Conservation (phyloP, 2,888 invertebrate genomes). For the Pandemis heparana region DNA sequence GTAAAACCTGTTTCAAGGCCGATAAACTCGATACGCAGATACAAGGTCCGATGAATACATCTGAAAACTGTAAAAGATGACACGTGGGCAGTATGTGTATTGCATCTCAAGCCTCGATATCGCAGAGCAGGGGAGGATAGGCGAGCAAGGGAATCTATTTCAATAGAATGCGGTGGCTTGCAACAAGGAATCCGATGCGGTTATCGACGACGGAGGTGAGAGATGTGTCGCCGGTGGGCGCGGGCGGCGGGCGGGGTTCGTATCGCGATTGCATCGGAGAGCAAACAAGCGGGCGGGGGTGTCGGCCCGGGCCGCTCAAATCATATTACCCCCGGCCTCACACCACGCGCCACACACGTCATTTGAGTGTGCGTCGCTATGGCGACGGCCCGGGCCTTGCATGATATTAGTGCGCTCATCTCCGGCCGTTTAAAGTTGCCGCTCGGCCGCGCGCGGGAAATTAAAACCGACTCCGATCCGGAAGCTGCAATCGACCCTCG, state of each 20-base stretch:
- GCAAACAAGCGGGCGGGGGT: conserved; percentile 84
- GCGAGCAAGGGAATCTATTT: conserved; percentile 77
- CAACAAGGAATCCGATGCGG: conserved; percentile 85
- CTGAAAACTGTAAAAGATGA: conserved; percentile 36
- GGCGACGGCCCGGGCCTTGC: conserved; percentile 88
- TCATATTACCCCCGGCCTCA: conserved; percentile 84
- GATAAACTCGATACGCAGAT: conserved; percentile 2
- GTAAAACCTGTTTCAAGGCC: background rate
- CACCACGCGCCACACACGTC: conserved; percentile 86
- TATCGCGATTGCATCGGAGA: conserved; percentile 86
- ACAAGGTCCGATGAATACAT: conserved; percentile 26
- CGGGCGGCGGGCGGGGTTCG: conserved; percentile 61
- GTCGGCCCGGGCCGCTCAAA: conserved; percentile 79
- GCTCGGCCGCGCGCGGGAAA: conserved; percentile 76
- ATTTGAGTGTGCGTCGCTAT: conserved; percentile 89
- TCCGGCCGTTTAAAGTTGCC: conserved; percentile 83
- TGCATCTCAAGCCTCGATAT: conserved; percentile 59
- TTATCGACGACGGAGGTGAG: conserved; percentile 82
- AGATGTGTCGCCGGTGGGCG: conserved; percentile 72
- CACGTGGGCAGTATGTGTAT: conserved; percentile 38
- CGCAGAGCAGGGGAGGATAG: conserved; percentile 68
- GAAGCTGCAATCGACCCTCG: conserved; percentile 69
- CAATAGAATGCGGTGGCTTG: conserved; percentile 82
- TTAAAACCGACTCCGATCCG: conserved; percentile 83
- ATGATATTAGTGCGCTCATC: conserved; percentile 85